Evolutionary conservation across 2,113 vertebrate genomes (phyloP).

Genomic region (Sylvietta virens): DNA sequence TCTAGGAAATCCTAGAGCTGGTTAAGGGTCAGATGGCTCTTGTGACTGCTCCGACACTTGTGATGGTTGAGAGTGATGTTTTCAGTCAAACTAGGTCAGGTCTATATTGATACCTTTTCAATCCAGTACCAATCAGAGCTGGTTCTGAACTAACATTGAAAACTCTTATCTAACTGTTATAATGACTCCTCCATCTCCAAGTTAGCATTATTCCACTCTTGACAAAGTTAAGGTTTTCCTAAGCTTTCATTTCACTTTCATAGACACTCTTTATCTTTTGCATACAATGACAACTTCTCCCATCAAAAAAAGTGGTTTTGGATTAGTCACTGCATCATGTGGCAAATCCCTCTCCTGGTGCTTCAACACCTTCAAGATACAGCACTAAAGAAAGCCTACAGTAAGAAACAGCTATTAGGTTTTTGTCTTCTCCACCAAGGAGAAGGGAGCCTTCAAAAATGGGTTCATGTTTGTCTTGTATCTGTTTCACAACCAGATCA

Average conservation of each 20-base stretch:
- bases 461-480: neutral
- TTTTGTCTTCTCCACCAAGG: neutral
- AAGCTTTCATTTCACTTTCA: neutral
- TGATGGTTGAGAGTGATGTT: neutral
- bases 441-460: neutral
- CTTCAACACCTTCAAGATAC: neutral
- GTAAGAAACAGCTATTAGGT: neutral
- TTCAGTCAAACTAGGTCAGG: neutral
- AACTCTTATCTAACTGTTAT: neutral
- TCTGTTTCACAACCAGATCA: neutral
- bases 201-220: neutral
- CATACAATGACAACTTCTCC: neutral
- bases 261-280: neutral
- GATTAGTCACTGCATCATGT: rapidly evolving
- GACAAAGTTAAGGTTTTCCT: neutral
- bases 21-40: neutral
- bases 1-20: neutral
- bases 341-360: neutral
- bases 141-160: neutral
- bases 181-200: neutral
- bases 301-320: neutral
- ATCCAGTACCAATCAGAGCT: neutral
- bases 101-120: neutral
- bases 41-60: neutral
- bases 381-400: neutral